Evolutionary conservation across 92 coral and sea anemone genomes (phyloP).

Genomic region (Umimayanthus kanabou): DNA sequence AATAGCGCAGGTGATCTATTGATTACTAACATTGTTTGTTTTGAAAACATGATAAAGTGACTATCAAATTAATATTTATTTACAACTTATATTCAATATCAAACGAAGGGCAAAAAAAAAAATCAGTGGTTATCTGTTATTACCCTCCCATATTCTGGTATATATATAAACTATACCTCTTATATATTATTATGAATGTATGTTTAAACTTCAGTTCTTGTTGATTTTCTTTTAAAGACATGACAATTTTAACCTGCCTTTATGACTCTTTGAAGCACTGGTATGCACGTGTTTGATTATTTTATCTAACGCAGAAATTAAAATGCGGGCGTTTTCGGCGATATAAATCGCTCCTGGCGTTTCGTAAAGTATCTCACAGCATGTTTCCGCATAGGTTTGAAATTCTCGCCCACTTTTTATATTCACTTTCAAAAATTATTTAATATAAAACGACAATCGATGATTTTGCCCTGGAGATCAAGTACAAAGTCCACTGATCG

Average conservation of each 20-base stretch:
- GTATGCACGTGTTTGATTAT: not conserved
- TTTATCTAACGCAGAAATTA: not conserved
- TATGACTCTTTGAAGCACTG: too few species aligned
- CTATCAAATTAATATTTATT: not conserved
- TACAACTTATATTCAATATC: not conserved
- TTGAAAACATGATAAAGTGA: not conserved
- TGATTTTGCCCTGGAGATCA: too few species aligned
- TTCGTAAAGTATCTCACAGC: not conserved
- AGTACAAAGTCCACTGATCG: not conserved
- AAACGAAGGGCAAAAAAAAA: not conserved
- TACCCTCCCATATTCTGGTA: too few species aligned
- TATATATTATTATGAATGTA: too few species aligned
- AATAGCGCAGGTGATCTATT: conserved; percentile 13
- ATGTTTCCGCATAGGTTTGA: not conserved
- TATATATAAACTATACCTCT: too few species aligned
- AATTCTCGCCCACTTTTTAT: not conserved
- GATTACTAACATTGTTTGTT: not conserved
- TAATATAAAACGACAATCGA: not conserved
- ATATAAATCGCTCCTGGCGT: not conserved
- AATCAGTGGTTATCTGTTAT: not conserved
- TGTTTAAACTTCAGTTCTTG: too few species aligned
- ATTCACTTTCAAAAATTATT: too few species aligned
- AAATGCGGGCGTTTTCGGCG: conserved; percentile 6
- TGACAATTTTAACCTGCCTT: not conserved
- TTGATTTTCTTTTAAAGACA: too few species aligned